A percentile compares a stretch with the other conserved stretches of the same genome.
These are phyloP conservation scores for Thunnus maccoyii DNA, from an alignment of 2,113 vertebrate genomes.

Conservation along the genomic window DNA sequence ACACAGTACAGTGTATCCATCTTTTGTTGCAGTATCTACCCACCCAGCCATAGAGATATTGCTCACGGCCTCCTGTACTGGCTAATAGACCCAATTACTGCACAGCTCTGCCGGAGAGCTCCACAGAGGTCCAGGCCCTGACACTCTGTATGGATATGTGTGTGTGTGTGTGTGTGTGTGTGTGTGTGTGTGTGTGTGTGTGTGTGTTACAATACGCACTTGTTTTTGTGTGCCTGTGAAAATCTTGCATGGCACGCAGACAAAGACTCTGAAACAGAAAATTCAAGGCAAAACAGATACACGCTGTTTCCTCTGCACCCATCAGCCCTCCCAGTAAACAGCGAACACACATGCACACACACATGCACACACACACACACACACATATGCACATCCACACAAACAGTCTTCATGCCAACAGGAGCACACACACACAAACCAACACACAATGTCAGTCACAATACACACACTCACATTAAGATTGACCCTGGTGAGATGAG, in stretches of 20 bases:
- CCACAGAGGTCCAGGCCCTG: conserved; percentile 44
- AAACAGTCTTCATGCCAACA: background rate
- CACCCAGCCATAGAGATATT: conserved; percentile 60
- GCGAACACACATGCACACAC: background rate
- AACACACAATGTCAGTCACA: conserved; percentile 20
- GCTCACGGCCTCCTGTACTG: conserved; percentile 69
- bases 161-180: conserved; percentile 27
- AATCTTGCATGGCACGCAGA: conserved; percentile 31
- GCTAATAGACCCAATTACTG: conserved; percentile 78
- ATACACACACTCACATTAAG: conserved; percentile 31
- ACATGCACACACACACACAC: conserved; percentile 17
- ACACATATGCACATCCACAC: background rate
- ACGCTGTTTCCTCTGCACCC: conserved; percentile 4
- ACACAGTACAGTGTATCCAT: conserved; percentile 33
- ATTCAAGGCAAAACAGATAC: conserved; percentile 55
- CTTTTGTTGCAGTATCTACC: conserved; percentile 60
- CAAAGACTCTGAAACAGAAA: conserved; percentile 35
- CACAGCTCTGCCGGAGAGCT: conserved; percentile 54
- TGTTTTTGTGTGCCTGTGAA: conserved; percentile 38
- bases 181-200: conserved; percentile 18
- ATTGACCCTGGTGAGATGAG: conserved; percentile 40
- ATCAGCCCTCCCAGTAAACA: conserved; percentile 16
- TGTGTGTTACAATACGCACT: conserved; percentile 14
- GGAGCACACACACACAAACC: conserved; percentile 2
- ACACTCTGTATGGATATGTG: conserved; percentile 20